Evolutionary conservation across 2,888 invertebrate species (phyloP).

Genomic region (Eristalis tenax): DNA sequence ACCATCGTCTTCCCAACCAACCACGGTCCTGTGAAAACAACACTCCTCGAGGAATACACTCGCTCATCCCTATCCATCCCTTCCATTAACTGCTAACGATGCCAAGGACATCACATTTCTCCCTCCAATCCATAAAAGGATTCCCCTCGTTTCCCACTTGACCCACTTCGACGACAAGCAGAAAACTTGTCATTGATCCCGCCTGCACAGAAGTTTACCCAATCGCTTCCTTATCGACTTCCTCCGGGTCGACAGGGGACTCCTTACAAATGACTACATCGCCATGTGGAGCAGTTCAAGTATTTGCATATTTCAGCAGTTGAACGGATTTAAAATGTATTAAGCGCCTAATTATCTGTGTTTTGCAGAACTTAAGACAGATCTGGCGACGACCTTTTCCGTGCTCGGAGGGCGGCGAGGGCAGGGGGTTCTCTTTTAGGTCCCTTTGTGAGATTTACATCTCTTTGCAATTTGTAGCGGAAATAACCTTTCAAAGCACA

Average conservation of each 20-base stretch:
- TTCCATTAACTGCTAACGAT: no score
- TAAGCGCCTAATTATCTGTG: conserved; percentile 47
- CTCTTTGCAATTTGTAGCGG: conserved; percentile 15
- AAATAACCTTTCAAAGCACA: conserved; percentile 14
- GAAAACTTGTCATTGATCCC: conserved; percentile 4
- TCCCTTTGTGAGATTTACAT: conserved; percentile 22
- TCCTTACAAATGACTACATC: conserved; percentile 8
- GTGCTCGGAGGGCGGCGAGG: background rate
- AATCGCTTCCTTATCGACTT: conserved; percentile 17
- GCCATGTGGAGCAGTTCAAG: conserved; percentile 18
- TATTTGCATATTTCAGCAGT: conserved; percentile 29
- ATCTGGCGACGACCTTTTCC: conserved; percentile 6
- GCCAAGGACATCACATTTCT: no score
- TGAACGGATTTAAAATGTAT: conserved; percentile 27
- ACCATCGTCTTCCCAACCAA: no score
- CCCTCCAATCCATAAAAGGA: no score
- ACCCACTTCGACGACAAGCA: background rate
- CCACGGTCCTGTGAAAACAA: no score
- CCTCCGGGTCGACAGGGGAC: background rate
- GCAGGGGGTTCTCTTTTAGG: conserved; percentile 12
- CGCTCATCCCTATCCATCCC: no score
- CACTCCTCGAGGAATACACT: no score
- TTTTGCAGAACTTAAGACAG: conserved; percentile 24
- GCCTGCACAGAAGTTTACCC: conserved; percentile 6
- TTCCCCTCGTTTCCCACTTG: background rate